These are phyloP conservation scores for Eulemur macaco DNA, from an alignment of 2,113 vertebrate genomes.

Conservation along the genomic window DNA sequence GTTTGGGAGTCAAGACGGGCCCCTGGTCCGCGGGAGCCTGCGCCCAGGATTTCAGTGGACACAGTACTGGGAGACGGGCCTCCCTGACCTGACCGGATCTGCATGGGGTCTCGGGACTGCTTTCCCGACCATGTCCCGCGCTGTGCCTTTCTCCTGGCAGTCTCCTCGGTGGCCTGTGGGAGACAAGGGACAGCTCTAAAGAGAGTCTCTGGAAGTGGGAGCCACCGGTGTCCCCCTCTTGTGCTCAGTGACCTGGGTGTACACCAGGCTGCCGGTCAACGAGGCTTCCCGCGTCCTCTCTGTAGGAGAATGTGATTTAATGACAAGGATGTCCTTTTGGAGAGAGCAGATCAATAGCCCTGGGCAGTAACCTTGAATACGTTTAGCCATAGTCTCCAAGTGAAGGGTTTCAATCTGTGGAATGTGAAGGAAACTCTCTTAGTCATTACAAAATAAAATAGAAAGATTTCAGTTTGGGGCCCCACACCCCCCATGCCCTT, in stretches of 20 bases:
- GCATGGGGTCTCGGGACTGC: fast-evolving
- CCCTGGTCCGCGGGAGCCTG: not conserved
- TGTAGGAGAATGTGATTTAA: not conserved
- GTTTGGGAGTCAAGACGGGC: not conserved
- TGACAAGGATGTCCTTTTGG: not conserved
- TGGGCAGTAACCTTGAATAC: not conserved
- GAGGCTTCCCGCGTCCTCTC: not conserved
- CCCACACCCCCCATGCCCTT: fast-evolving
- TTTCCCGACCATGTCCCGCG: not conserved
- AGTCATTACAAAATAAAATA: not conserved
- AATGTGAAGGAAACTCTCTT: not conserved
- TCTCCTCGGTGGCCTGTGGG: too few species aligned
- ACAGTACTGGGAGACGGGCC: fast-evolving
- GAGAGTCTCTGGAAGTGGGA: fast-evolving
- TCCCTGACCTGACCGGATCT: not conserved
- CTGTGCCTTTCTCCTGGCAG: not conserved
- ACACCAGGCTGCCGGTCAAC: fast-evolving
- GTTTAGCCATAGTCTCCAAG: not conserved
- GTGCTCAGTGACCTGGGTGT: fast-evolving
- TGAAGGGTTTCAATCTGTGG: not conserved
- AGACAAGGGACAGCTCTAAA: not conserved
- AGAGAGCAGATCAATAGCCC: not conserved
- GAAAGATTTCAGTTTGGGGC: not conserved
- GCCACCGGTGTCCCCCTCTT: not conserved
- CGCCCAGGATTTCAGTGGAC: not conserved